These are phyloP conservation scores for Protonibea diacanthus DNA, from an alignment of 2,797 vertebrate species.

Conservation along the genomic window DNA sequence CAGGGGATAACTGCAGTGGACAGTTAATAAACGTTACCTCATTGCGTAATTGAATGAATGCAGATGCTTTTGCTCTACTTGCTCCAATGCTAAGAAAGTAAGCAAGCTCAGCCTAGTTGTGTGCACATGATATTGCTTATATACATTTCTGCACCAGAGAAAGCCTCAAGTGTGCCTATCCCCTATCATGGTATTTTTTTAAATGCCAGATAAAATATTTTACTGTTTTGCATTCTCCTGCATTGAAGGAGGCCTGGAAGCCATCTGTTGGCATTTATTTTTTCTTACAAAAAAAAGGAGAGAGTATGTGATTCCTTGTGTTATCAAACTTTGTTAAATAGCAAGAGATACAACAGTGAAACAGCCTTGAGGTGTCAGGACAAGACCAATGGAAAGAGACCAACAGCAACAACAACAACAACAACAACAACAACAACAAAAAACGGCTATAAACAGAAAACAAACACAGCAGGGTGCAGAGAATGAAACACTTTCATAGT, in stretches of 20 bases:
- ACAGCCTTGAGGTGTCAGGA: constrained; percentile 61
- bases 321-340: constrained; percentile 61
- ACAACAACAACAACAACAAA: background rate
- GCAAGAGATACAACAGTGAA: constrained; percentile 32
- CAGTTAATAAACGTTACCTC: too few relatives aligned
- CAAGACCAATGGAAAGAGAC: constrained; percentile 44
- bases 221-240: constrained; percentile 29
- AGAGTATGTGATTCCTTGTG: constrained; percentile 26
- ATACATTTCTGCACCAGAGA: background rate
- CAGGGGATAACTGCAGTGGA: too few relatives aligned
- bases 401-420: constrained; percentile 25
- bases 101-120: background rate
- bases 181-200: background rate
- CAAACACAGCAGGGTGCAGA: constrained; percentile 59
- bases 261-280: constrained; percentile 62
- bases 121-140: background rate
- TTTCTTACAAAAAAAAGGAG: background rate
- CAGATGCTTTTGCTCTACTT: too few relatives aligned
- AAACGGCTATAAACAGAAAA: constrained; percentile 52
- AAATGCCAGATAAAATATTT: constrained; percentile 25
- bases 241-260: constrained; percentile 54
- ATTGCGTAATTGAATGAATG: too few relatives aligned
- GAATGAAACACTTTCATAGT: constrained; percentile 64
- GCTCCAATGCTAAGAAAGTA: background rate
- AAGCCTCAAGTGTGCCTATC: constrained; percentile 3